phyloP scores from a whole-genome alignment of 2,888 invertebrate genomes.

The Deilephila porcellus region DNA sequence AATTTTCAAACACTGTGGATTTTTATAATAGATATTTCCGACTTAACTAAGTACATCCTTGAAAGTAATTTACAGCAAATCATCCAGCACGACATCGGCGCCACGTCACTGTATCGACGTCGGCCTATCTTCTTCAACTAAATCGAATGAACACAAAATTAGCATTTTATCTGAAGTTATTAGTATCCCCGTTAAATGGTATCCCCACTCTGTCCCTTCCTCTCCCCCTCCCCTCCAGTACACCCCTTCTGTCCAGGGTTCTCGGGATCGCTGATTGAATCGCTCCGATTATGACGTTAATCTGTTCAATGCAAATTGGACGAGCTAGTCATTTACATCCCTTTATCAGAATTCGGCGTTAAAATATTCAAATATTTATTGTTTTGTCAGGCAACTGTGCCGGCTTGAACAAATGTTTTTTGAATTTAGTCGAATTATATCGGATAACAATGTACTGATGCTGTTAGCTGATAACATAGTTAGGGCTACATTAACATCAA shows the following conservation, averaged over 20 bases:
- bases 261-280: conserved; percentile 81
- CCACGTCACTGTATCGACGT: conserved; percentile 40
- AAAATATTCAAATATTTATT: conserved; percentile 81
- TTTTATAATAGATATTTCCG: too few relatives aligned
- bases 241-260: conserved; percentile 67
- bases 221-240: conserved; percentile 42
- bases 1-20: too few relatives aligned
- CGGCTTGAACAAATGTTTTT: conserved; percentile 24
- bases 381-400: conserved; percentile 45
- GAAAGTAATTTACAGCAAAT: not conserved
- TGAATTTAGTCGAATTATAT: conserved; percentile 17
- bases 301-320: conserved; percentile 84
- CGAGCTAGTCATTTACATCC: conserved; percentile 82
- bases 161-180: conserved; percentile 83
- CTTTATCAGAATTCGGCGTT: conserved; percentile 77
- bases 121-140: conserved; percentile 66
- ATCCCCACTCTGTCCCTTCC: conserved; percentile 44
- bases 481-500: conserved; percentile 1
- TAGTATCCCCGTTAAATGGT: conserved; percentile 72
- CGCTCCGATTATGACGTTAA: conserved; percentile 83
- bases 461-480: conserved; percentile 7
- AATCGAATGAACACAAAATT: conserved; percentile 84
- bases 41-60: not conserved
- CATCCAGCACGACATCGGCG: not conserved
- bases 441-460: conserved; percentile 7